Evolutionary conservation across 2,797 vertebrate species (phyloP).

Genomic region (Mallotus villosus): DNA sequence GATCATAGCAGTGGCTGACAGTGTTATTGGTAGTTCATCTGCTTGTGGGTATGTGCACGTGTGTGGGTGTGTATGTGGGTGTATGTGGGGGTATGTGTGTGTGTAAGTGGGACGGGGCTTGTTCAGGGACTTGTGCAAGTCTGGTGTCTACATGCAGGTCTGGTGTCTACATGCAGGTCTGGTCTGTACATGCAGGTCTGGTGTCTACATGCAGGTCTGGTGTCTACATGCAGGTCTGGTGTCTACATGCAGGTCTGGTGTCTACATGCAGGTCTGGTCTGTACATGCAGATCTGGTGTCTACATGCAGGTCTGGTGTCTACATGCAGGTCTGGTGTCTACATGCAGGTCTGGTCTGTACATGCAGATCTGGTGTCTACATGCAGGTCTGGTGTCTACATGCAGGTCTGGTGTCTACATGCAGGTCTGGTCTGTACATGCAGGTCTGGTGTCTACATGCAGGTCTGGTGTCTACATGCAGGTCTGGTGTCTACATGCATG

Average conservation of each 20-base stretch:
- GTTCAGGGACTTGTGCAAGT: not conserved
- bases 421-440: constrained; percentile 3
- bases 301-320: constrained; percentile 12
- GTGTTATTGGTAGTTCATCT: not conserved
- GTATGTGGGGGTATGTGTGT: constrained; percentile 1
- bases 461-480: too few relatives aligned
- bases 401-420: not conserved
- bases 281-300: not conserved
- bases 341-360: constrained; percentile 18
- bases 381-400: not conserved
- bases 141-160: not conserved
- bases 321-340: constrained; percentile 3
- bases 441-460: not conserved
- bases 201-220: not conserved
- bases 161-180: too few relatives aligned
- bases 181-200: too few relatives aligned
- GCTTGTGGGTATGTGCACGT: constrained; percentile 13
- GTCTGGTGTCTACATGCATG: too few relatives aligned
- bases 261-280: not conserved
- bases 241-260: not conserved
- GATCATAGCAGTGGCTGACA: not conserved
- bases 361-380: constrained; percentile 10
- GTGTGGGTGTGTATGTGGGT: too few relatives aligned
- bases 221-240: not conserved
- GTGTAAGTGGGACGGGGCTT: constrained; percentile 1